Base-by-base conservation (phyloP, 2,888 invertebrate genomes). In the Ornithoptera priamus region DNA sequence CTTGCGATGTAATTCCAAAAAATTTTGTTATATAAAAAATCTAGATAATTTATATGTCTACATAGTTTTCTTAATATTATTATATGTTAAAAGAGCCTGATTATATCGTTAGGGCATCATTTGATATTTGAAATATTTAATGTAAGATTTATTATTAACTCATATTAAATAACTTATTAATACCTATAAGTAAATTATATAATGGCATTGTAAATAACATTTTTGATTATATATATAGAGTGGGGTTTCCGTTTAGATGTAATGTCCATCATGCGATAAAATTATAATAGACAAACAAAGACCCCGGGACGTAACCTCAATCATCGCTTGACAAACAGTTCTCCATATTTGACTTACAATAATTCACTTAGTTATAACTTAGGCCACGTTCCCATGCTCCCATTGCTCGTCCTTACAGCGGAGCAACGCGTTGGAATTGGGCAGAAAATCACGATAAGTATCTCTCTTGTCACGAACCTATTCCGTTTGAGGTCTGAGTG, bases 391-490 rank as follows among this genome's bases (percentile, higher is more conserved):
- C 92, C 87, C 92, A 92, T 91, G 92, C 89, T 89, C 90, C 89
- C 85, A 90, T 90, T 92, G 84, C 82, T 80, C 79, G 79, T 82
- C 81, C 82, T 84, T 85, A 88, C 88, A 86, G 87, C 87, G 79
- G 78, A 81, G 78, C 82, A 79, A 85, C 86, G 88, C 87, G 87
- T 88, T 80, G 85, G 85, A 89, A 90, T 92, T 89, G 91, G 91
- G 86, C 88, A 87, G 88, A 91, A 88, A 88, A 89, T 91, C 91
- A 91, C 88, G 92, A 92, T 92, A 90, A 90, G 86, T 85, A 92
- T 92, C 91, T 89, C 81, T 83, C 80, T 18, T 91, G 92, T 92
- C 92, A 92, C 92, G 92, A 92, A 88, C 88, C 89, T 88, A 92
- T 92, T 89, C 84, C 83, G 83, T 82, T 84, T 84, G 86, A 85